Evolutionary conservation across 2,113 vertebrate genomes (phyloP).

Genomic region (Athene cunicularia): DNA sequence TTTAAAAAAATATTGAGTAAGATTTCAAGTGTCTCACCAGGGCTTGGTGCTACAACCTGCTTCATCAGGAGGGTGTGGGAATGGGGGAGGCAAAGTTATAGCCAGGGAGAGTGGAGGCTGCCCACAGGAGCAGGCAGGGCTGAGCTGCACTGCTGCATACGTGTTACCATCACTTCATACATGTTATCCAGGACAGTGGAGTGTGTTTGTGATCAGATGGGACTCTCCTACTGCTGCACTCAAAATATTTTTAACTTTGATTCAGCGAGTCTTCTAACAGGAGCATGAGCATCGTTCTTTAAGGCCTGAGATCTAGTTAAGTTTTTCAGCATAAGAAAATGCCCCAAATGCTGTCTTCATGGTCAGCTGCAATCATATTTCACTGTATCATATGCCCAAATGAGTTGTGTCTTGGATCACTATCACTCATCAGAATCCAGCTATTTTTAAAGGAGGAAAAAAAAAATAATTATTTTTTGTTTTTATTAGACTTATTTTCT

Average conservation of each 20-base stretch:
- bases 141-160: fast-evolving
- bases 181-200: background rate
- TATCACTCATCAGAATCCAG: background rate
- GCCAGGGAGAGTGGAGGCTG: background rate
- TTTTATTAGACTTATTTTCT: background rate
- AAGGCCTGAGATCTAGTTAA: background rate
- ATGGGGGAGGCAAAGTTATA: background rate
- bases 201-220: background rate
- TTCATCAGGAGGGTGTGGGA: background rate
- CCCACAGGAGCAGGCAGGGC: background rate
- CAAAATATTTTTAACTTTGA: background rate
- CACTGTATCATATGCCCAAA: background rate
- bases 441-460: background rate
- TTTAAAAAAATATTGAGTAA: background rate
- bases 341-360: background rate
- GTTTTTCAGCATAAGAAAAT: background rate
- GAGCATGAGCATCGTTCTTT: background rate
- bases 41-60: background rate
- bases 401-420: background rate
- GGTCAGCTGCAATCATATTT: background rate
- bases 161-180: background rate
- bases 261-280: background rate
- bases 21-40: background rate
- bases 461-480: fast-evolving
- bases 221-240: background rate